Conservation (phyloP, 2,113 vertebrate genomes). For the Eulemur macaco region DNA sequence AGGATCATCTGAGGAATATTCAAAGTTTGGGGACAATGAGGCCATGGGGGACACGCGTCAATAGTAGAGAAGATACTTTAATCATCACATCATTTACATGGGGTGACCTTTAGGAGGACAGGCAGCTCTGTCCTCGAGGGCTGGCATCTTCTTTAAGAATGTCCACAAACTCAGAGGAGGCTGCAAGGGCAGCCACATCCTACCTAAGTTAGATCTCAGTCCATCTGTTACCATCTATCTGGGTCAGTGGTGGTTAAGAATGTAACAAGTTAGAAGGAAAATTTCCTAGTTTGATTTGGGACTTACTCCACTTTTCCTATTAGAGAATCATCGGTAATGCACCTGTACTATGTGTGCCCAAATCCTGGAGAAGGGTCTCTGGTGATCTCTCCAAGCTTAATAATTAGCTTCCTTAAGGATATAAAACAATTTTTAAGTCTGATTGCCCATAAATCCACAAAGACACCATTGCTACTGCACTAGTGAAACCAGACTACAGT, state of each 20-base stretch:
- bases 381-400: background rate
- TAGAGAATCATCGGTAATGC: background rate
- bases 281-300: background rate
- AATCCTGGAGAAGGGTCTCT: background rate
- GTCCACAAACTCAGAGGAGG: background rate
- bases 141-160: background rate
- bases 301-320: background rate
- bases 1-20: background rate
- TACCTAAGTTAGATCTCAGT: conserved; percentile 5
- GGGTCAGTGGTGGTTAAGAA: conserved; percentile 36
- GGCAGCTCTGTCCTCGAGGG: background rate
- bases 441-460: background rate
- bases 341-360: background rate
- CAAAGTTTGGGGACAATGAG: background rate
- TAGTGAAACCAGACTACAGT: conserved; percentile 7
- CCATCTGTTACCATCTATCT: conserved; percentile 49
- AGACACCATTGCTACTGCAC: background rate
- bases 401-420: background rate
- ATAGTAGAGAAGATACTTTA: background rate
- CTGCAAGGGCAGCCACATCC: background rate
- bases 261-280: conserved; percentile 21
- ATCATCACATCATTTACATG: background rate
- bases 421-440: background rate
- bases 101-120: background rate
- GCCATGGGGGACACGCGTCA: background rate